Evolutionary conservation across 2,888 invertebrate species (phyloP).

Genomic region (Drepanosiphum platanoidis): DNA sequence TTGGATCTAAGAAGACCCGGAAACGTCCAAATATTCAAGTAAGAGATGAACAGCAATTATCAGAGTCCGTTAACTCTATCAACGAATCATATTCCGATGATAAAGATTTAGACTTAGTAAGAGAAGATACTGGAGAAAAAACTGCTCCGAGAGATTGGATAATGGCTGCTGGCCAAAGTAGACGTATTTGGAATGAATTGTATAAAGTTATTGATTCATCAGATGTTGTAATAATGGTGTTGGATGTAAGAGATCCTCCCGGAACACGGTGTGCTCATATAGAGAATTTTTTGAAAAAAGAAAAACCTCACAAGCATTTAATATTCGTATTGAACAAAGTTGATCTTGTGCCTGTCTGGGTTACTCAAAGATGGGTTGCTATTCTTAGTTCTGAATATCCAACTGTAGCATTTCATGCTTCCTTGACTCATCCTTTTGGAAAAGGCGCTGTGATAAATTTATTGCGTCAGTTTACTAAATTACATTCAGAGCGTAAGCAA

Average conservation of each 20-base stretch:
- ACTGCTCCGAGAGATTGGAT: constrained; percentile 91
- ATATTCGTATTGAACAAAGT: constrained; percentile 98
- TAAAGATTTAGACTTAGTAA: constrained; percentile 83
- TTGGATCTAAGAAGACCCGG: constrained; percentile 92
- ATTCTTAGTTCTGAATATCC: constrained; percentile 94
- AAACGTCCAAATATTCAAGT: constrained; percentile 86
- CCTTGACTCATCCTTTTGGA: constrained; percentile 97
- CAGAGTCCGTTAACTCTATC: constrained; percentile 77
- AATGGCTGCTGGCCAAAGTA: constrained; percentile 95
- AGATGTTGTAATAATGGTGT: constrained; percentile 93
- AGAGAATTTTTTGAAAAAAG: constrained; percentile 89
- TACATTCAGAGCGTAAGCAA: constrained; percentile 96
- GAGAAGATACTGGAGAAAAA: constrained; percentile 79
- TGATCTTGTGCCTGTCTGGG: constrained; percentile 96
- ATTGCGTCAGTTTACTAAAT: constrained; percentile 91
- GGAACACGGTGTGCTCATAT: constrained; percentile 95
- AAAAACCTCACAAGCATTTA: constrained; percentile 96
- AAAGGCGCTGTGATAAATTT: constrained; percentile 97
- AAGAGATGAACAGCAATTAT: constrained; percentile 81
- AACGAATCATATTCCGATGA: constrained; percentile 79
- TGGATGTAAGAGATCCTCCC: constrained; percentile 97
- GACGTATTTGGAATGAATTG: constrained; percentile 97
- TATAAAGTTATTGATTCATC: constrained; percentile 99
- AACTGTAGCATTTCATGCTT: constrained; percentile 98
- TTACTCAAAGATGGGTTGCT: constrained; percentile 97